These are phyloP conservation scores for Cephalopachus bancanus DNA, from an alignment of 2,797 vertebrate genomes.

Conservation along the genomic window DNA sequence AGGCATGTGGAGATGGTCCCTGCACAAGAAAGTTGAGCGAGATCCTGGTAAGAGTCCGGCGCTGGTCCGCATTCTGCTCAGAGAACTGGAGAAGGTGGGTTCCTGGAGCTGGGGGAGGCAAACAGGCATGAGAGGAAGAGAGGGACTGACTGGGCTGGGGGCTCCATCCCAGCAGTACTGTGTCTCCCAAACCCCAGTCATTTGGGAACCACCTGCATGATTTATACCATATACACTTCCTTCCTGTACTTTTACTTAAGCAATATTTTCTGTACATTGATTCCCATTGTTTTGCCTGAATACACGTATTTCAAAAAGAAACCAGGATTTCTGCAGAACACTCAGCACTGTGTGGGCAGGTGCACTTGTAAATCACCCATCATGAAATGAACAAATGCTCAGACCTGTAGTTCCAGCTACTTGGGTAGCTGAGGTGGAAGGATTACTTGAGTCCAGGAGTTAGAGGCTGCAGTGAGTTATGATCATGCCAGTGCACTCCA, in stretches of 20 bases:
- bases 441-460: too few relatives aligned
- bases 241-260: background rate
- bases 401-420: too few relatives aligned
- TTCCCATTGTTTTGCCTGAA: background rate
- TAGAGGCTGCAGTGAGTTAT: too few relatives aligned
- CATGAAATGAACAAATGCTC: too few relatives aligned
- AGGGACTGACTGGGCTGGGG: too few relatives aligned
- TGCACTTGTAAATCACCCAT: too few relatives aligned
- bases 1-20: conserved; percentile 98
- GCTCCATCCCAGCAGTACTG: fast-evolving
- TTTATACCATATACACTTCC: background rate
- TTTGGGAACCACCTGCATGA: fast-evolving
- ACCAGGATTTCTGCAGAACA: too few relatives aligned
- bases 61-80: conserved; percentile 93
- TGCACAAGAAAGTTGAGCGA: conserved; percentile 95
- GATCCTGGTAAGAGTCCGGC: conserved; percentile 91
- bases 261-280: background rate
- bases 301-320: conserved; percentile 2
- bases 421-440: too few relatives aligned
- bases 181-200: background rate
- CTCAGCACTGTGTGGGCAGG: too few relatives aligned
- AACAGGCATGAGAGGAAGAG: fast-evolving
- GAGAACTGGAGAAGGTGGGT: conserved; percentile 96
- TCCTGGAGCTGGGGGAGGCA: fast-evolving
- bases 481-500: too few relatives aligned